Conservation (phyloP, 1,140 invertebrate species). For the Melitaea cinxia region DNA sequence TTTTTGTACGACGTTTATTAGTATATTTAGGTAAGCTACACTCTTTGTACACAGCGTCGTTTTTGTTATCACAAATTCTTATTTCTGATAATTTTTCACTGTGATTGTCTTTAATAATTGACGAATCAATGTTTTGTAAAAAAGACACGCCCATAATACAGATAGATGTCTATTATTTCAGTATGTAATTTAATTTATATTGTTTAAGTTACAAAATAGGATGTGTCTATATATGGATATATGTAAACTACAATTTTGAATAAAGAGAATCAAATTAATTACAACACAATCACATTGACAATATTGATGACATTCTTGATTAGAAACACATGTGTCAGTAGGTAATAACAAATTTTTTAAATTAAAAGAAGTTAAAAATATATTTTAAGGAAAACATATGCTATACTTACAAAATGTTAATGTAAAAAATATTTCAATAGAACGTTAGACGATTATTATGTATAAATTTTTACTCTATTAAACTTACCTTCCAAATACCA, state of each 20-base stretch:
- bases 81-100: constrained; percentile 8
- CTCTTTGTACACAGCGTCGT: constrained; percentile 50
- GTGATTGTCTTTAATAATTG: constrained; percentile 4
- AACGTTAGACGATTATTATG: too few species aligned
- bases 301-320: background rate
- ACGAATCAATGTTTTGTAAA: constrained; percentile 21
- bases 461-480: background rate
- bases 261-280: background rate
- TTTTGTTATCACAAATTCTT: constrained; percentile 23
- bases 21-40: constrained; percentile 47
- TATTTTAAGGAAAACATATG: too few species aligned
- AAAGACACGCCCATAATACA: constrained; percentile 51
- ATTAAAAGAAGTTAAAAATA: too few species aligned
- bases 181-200: too few species aligned
- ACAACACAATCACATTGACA: background rate
- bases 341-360: too few species aligned
- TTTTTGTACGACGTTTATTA: constrained; percentile 9
- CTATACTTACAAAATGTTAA: too few species aligned
- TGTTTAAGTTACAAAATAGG: background rate
- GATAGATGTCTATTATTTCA: constrained; percentile 27
- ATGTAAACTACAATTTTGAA: constrained; percentile 7
- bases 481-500: constrained; percentile 87
- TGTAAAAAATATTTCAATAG: too few species aligned
- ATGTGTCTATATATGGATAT: background rate
- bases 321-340: too few species aligned